These are phyloP conservation scores for Bucorvus abyssinicus DNA, from an alignment of 2,797 vertebrate genomes.

Conservation along the genomic window DNA sequence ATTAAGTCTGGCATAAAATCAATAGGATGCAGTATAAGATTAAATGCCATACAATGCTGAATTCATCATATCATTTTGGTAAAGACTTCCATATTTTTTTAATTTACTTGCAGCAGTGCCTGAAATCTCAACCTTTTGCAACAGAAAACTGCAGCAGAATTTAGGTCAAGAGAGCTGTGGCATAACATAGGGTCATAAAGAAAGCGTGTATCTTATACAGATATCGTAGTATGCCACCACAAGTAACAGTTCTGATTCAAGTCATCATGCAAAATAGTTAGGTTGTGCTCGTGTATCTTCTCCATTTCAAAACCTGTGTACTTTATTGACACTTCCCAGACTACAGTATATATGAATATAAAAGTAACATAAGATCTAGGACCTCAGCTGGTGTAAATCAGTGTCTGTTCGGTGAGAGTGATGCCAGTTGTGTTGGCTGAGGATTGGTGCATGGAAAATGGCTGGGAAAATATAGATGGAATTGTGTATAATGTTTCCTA, in stretches of 20 bases:
- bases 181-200: neutral
- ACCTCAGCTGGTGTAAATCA: constrained; percentile 18
- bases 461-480: neutral
- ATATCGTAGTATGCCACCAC: neutral
- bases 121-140: neutral
- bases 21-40: neutral
- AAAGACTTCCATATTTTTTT: neutral
- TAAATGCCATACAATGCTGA: neutral
- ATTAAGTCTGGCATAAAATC: neutral
- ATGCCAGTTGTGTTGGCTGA: neutral
- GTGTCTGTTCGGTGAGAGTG: neutral
- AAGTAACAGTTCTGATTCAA: neutral
- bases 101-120: neutral
- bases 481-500: neutral
- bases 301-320: neutral
- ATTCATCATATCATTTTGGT: neutral
- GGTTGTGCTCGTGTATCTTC: neutral
- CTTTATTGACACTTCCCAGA: constrained; percentile 13
- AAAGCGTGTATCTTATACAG: neutral
- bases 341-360: neutral
- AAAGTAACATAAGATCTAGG: neutral
- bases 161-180: neutral
- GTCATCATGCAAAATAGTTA: neutral
- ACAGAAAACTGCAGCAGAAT: neutral
- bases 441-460: neutral